Percentiles rank a stretch among this genome's conserved stretches.
phyloP scores from a whole-genome alignment of 2,888 invertebrate genomes.

The Acholoe squamosa region DNA sequence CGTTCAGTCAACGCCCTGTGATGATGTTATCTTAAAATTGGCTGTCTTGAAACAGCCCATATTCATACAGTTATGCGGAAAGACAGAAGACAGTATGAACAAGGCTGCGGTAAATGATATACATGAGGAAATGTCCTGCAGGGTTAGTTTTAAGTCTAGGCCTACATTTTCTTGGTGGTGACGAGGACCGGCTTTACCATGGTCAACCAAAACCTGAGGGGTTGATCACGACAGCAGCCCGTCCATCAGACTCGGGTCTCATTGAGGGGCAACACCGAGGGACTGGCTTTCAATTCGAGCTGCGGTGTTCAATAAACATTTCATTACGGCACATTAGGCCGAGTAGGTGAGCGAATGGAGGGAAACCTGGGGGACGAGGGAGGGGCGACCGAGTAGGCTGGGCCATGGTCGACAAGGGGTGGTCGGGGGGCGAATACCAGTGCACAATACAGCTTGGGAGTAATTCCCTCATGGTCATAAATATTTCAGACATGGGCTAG shows the following conservation, averaged over 20 bases:
- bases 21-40: no score
- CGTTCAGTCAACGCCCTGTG: no score
- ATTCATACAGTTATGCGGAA: no score
- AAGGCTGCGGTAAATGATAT: no score
- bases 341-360: no score
- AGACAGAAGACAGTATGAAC: no score
- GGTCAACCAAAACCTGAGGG: not conserved
- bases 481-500: slow-evolving; percentile 36
- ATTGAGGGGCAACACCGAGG: not conserved
- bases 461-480: slow-evolving; percentile 12
- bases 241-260: slow-evolving; percentile 35
- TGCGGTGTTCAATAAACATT: slow-evolving; percentile 48
- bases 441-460: not conserved
- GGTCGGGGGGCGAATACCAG: slow-evolving; percentile 16
- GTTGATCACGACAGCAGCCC: slow-evolving; percentile 29
- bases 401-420: not conserved
- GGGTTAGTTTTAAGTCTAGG: no score
- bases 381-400: not conserved
- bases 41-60: no score
- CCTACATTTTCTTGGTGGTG: no score
- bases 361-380: not conserved
- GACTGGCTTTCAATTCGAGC: slow-evolving; percentile 9
- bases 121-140: not conserved
- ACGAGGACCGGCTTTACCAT: no score
- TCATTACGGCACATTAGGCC: slow-evolving; percentile 44